Conservation (phyloP, 2,113 vertebrate genomes). For the Proterorhinus semilunaris region DNA sequence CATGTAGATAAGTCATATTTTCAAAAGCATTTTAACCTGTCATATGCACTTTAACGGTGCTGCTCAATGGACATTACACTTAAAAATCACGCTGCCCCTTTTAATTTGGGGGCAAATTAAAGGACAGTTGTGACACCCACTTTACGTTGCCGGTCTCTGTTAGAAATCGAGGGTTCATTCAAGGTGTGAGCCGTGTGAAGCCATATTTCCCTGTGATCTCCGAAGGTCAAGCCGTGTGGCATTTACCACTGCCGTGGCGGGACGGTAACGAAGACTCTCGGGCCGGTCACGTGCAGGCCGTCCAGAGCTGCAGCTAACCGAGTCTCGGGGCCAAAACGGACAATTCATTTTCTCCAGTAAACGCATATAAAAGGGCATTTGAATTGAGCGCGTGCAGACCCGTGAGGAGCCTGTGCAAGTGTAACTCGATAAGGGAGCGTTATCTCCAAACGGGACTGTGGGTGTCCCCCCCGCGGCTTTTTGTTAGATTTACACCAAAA, state of each 20-base stretch:
- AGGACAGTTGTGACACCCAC: too few relatives aligned
- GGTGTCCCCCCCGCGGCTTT: not conserved
- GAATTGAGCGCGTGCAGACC: not conserved
- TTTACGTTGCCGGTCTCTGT: too few relatives aligned
- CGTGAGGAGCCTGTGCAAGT: not conserved
- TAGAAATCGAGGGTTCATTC: not conserved
- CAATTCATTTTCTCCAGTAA: not conserved
- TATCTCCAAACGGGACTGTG: not conserved
- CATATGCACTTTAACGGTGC: too few relatives aligned
- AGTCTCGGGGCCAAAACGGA: not conserved
- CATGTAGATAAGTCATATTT: too few relatives aligned
- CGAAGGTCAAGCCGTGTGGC: slow-evolving; percentile 9
- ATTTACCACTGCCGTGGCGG: not conserved
- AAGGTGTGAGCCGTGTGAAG: not conserved
- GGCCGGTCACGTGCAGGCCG: not conserved
- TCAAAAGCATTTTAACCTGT: too few relatives aligned
- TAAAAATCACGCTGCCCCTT: too few relatives aligned
- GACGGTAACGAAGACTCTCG: not conserved
- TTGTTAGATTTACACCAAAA: not conserved
- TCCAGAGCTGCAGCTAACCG: not conserved
- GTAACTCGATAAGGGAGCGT: not conserved
- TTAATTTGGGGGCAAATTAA: too few relatives aligned
- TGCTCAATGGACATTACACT: too few relatives aligned
- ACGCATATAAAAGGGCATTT: not conserved
- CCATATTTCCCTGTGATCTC: not conserved